Evolutionary conservation across 2,888 invertebrate species (phyloP).

Genomic region (Ypsolopha scabrella): DNA sequence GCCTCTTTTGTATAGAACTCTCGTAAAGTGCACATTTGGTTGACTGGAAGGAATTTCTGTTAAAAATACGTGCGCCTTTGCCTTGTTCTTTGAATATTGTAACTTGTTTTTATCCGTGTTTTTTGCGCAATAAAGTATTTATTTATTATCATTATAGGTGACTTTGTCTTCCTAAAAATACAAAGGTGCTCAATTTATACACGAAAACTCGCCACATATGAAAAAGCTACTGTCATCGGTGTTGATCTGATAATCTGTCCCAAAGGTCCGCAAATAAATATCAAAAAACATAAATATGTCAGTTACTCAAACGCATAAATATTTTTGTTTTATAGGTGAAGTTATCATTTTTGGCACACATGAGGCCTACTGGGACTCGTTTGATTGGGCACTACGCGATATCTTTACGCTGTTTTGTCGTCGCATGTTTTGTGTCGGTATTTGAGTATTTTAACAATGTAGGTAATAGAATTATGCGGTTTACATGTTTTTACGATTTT

Average conservation of each 20-base stretch:
- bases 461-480: background rate
- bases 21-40: too few relatives aligned
- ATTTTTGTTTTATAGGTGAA: background rate
- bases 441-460: slow-evolving; percentile 13
- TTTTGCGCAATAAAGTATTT: too few relatives aligned
- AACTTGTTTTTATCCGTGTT: too few relatives aligned
- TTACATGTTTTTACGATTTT: too few relatives aligned
- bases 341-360: slow-evolving; percentile 52
- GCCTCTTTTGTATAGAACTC: too few relatives aligned
- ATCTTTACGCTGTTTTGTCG: slow-evolving; percentile 13
- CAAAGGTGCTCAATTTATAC: too few relatives aligned
- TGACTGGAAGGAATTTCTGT: too few relatives aligned
- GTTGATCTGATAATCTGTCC: background rate
- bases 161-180: too few relatives aligned
- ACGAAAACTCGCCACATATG: too few relatives aligned
- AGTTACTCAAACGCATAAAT: background rate
- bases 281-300: background rate
- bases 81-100: too few relatives aligned
- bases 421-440: slow-evolving; percentile 18
- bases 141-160: too few relatives aligned
- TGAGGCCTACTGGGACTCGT: slow-evolving; percentile 36
- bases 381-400: slow-evolving; percentile 41
- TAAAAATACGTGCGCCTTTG: too few relatives aligned
- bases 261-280: background rate
- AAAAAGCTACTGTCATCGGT: background rate